These are phyloP conservation scores for Zoanthus sociatus DNA, from an alignment of 92 coral and sea anemone genomes.

Conservation along the genomic window DNA sequence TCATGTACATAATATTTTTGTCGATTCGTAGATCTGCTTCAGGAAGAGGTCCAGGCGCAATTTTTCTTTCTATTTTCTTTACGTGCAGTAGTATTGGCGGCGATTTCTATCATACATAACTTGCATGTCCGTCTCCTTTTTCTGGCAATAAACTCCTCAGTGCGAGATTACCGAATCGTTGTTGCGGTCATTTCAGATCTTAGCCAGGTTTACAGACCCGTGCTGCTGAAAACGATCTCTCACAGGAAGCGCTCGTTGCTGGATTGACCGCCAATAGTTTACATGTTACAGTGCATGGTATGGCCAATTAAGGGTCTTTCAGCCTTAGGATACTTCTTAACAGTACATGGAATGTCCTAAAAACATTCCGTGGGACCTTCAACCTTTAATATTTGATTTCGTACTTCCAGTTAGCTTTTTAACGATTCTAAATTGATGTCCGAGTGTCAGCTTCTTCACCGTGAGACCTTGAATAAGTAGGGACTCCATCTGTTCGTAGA, in stretches of 20 bases:
- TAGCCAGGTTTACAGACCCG: conserved; percentile 2
- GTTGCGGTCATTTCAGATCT: not conserved
- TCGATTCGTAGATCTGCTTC: not conserved
- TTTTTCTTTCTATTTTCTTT: too few species aligned
- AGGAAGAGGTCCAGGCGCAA: too few species aligned
- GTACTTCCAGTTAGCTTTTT: conserved; percentile 27
- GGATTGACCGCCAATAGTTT: conserved; percentile 56
- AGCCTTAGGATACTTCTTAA: conserved; percentile 39
- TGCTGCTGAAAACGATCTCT: conserved; percentile 52
- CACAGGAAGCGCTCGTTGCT: conserved; percentile 55
- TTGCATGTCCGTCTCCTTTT: conserved; percentile 40
- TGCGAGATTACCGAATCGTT: conserved; percentile 53
- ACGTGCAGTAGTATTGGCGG: not conserved
- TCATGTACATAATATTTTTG: too few species aligned
- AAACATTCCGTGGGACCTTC: conserved; percentile 46
- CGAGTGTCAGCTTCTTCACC: too few species aligned
- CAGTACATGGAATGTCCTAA: conserved; percentile 44
- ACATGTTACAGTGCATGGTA: conserved; percentile 4
- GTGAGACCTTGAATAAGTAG: too few species aligned
- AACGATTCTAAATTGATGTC: not conserved
- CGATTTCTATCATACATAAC: conserved; percentile 37
- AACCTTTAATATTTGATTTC: conserved; percentile 34
- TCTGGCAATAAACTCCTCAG: conserved; percentile 51
- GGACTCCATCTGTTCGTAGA: not conserved
- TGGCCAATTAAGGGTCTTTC: conserved; percentile 38